Evolutionary conservation across 2,113 vertebrate species (phyloP).

Genomic region (Epinephelus moara): DNA sequence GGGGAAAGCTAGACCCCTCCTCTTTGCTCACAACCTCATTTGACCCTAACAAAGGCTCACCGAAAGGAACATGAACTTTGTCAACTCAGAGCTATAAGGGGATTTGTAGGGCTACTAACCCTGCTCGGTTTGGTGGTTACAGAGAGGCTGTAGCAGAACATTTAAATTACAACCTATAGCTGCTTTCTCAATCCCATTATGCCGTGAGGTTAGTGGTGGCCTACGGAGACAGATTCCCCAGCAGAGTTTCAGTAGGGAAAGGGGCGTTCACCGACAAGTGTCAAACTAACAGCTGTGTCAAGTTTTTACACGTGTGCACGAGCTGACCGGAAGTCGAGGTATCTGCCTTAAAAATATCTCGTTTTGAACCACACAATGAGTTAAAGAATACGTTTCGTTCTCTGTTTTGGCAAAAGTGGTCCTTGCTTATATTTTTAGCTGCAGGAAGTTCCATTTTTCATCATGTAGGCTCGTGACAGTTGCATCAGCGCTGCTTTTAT

Average conservation of each 20-base stretch:
- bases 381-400: rapidly evolving
- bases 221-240: conserved; percentile 71
- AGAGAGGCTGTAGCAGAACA: not conserved
- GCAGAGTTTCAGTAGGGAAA: conserved; percentile 61
- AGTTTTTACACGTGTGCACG: not conserved
- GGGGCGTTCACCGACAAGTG: conserved; percentile 81
- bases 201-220: conserved; percentile 8
- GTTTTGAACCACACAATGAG: rapidly evolving
- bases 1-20: not conserved
- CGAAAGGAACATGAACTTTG: not conserved
- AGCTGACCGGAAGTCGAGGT: rapidly evolving
- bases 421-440: no score
- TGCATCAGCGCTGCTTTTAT: not conserved
- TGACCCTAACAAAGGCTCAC: not conserved
- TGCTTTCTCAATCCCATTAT: not conserved
- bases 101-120: not conserved
- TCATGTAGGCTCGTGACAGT: rapidly evolving
- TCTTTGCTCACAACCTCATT: not conserved
- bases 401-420: rapidly evolving
- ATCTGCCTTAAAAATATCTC: rapidly evolving
- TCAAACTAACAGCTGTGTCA: conserved; percentile 68
- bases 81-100: not conserved
- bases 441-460: not conserved
- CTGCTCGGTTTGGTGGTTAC: not conserved
- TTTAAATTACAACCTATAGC: not conserved